Conservation (phyloP, 2,888 invertebrate species). For the Apodemia mormo region DNA sequence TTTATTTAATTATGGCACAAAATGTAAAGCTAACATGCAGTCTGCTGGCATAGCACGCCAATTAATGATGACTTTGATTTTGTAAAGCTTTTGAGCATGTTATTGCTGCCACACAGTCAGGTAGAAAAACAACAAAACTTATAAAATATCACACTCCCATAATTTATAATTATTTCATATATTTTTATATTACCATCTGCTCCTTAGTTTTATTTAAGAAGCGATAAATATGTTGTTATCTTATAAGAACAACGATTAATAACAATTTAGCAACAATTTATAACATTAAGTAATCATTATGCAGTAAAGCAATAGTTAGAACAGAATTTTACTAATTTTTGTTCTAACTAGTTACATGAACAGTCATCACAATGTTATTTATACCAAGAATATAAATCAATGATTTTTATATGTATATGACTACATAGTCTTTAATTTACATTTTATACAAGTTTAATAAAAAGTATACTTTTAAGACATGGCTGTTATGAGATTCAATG, state of each 20-base stretch:
- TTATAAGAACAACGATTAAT: conserved; percentile 41
- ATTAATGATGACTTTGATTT: no score
- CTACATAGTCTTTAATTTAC: conserved; percentile 10
- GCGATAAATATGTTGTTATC: conserved; percentile 40
- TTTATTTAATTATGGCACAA: no score
- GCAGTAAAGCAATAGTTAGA: conserved; percentile 61
- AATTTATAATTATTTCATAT: conserved; percentile 18
- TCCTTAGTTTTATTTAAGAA: conserved; percentile 28
- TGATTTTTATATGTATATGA: conserved; percentile 39
- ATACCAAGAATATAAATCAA: conserved; percentile 17
- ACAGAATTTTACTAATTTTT: conserved; percentile 54
- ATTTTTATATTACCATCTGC: conserved; percentile 22
- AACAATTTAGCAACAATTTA: conserved; percentile 67
- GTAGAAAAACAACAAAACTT: conserved; percentile 11
- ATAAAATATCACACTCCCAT: conserved; percentile 15
- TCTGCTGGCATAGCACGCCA: no score
- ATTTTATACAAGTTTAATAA: conserved; percentile 23
- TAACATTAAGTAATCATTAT: conserved; percentile 65
- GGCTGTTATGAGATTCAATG: conserved; percentile 9
- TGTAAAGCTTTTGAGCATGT: conserved; percentile 1
- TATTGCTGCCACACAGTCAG: conserved; percentile 16
- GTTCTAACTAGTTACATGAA: conserved; percentile 31
- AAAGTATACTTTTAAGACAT: conserved; percentile 30
- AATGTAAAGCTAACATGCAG: no score
- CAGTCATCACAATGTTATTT: conserved; percentile 19